Conservation (phyloP, 2,797 vertebrate genomes). For the Melopsittacus undulatus region DNA sequence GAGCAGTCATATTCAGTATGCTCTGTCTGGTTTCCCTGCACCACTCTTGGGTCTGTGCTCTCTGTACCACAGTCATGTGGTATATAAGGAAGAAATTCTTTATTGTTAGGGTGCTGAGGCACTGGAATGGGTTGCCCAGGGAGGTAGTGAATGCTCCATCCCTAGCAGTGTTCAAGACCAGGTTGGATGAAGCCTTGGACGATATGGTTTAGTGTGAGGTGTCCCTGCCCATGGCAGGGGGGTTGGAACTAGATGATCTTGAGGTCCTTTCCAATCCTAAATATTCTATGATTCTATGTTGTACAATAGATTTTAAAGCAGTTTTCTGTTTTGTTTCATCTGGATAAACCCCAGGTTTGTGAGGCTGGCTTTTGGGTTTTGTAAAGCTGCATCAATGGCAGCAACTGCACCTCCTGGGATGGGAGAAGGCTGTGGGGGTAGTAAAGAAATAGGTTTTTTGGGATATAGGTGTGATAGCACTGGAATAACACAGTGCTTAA, state of each 20-base stretch:
- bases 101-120: too few species aligned
- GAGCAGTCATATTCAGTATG: rapidly evolving
- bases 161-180: too few species aligned
- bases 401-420: neutral
- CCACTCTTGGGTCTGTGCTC: neutral
- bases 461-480: neutral
- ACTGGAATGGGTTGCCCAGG: too few species aligned
- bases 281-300: too few species aligned
- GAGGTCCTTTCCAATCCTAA: too few species aligned
- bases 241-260: too few species aligned
- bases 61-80: rapidly evolving
- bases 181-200: too few species aligned
- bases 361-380: neutral
- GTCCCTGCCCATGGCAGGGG: too few species aligned
- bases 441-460: neutral
- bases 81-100: too few species aligned
- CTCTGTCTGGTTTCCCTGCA: neutral
- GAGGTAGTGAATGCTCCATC: too few species aligned
- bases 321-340: neutral
- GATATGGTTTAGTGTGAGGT: too few species aligned
- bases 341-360: neutral
- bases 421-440: neutral
- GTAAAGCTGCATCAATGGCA: neutral
- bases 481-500: neutral
- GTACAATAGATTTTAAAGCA: neutral